phyloP scores from a whole-genome alignment of 2,797 vertebrate genomes.

The Lagorchestes hirsutus region DNA sequence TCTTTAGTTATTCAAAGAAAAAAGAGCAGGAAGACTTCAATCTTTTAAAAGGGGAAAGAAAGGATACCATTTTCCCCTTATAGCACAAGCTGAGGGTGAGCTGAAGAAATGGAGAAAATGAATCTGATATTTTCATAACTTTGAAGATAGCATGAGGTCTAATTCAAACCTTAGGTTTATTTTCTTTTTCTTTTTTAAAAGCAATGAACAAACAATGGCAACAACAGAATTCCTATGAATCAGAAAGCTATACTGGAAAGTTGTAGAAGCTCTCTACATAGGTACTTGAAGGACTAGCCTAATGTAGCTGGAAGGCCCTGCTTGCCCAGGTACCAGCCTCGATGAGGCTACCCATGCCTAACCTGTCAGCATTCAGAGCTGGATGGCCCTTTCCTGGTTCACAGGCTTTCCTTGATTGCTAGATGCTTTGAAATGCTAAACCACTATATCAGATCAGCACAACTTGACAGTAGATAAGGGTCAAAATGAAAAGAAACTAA shows the following conservation, averaged over 20 bases:
- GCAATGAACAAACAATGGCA: background rate
- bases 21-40: background rate
- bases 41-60: background rate
- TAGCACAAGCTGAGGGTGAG: background rate
- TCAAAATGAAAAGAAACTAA: too few species aligned
- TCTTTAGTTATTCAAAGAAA: background rate
- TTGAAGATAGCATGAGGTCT: background rate
- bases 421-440: background rate
- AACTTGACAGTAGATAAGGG: too few species aligned
- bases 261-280: background rate
- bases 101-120: background rate
- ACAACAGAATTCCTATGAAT: background rate
- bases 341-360: background rate
- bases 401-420: background rate
- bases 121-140: background rate
- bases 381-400: background rate
- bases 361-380: background rate
- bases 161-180: background rate
- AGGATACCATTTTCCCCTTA: background rate
- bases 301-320: background rate
- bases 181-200: background rate
- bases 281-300: background rate
- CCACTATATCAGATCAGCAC: background rate
- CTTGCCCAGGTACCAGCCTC: background rate
- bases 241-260: background rate